Base-by-base conservation (phyloP, 2,888 invertebrate species). In the Trisateles emortualis region DNA sequence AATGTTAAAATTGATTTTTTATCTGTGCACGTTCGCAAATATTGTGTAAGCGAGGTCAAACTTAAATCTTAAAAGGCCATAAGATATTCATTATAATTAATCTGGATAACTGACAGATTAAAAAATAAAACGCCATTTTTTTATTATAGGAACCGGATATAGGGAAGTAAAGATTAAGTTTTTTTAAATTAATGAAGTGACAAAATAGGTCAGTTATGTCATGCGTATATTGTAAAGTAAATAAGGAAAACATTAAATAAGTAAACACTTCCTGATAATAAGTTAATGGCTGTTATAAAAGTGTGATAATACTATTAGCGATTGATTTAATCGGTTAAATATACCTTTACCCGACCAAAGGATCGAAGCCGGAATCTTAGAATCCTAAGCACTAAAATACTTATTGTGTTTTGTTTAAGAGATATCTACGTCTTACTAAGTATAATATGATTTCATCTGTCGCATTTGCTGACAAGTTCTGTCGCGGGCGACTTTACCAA, bases 21-120 rank as follows among this genome's bases (percentile, higher is more conserved):
- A 36, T 40, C 41, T 44, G 24, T n/a, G n/a, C n/a, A 26, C 33
- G 19, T 14, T 43, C 13, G 9, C 24, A n/a, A 30, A 40, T 14
- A 22, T 54, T 72, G 67, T 74, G 69, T 73, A 61, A 11, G 66
- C 73, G 75, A 78, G 79, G 78, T 52, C 64, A 19, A 16, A 9
- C 36, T 55, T n/a, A n/a, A n/a, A n/a, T n/a, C n/a, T n/a, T 29
- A 14, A 71, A 72, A 75, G 73, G 73, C 62, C 61, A 33, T 26
- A 39, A 57, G 64, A 68, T 64, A 65, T 68, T 43, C n/a, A n/a
- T n/a, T n/a, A n/a, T n/a, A n/a, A n/a, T 51, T 45, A 54, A 29
- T 47, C 47, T 53, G 68, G 53, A 56, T 71, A 57, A 44, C 49
- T 43, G n/a, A 44, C 49, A 55, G 51, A 59, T 67, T 44, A 68